Percentiles rank a stretch among this genome's conserved stretches.
Conservation (phyloP, 2,113 vertebrate genomes). For the Eulemur rufifrons region DNA sequence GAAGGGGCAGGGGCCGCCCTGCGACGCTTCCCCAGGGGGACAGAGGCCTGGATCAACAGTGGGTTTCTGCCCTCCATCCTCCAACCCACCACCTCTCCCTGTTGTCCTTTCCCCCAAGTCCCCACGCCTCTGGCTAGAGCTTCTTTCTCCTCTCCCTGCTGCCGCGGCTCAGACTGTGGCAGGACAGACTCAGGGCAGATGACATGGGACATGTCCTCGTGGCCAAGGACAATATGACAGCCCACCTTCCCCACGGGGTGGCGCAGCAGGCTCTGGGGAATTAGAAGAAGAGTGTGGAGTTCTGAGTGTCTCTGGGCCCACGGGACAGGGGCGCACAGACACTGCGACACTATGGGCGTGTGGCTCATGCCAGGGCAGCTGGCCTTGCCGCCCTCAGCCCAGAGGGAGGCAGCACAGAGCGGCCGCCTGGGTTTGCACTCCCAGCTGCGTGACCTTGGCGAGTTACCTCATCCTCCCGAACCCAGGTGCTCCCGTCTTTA, state of each 20-base stretch:
- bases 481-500: background rate
- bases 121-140: background rate
- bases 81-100: background rate
- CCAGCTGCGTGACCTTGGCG: background rate
- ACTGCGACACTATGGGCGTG: background rate
- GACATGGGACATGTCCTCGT: background rate
- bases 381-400: background rate
- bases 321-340: background rate
- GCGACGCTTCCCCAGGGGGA: background rate
- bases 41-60: background rate
- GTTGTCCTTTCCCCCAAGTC: background rate
- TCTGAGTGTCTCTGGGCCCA: background rate
- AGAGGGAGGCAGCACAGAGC: background rate
- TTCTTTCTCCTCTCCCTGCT: background rate
- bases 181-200: background rate
- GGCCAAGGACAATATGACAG: background rate
- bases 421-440: accelerated
- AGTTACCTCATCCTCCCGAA: background rate
- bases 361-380: background rate
- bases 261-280: background rate
- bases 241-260: accelerated
- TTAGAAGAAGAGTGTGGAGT: background rate
- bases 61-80: background rate
- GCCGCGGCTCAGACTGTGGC: background rate
- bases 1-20: background rate